Evolutionary conservation across 2,797 vertebrate genomes (phyloP).

Genomic region (Betta splendens): DNA sequence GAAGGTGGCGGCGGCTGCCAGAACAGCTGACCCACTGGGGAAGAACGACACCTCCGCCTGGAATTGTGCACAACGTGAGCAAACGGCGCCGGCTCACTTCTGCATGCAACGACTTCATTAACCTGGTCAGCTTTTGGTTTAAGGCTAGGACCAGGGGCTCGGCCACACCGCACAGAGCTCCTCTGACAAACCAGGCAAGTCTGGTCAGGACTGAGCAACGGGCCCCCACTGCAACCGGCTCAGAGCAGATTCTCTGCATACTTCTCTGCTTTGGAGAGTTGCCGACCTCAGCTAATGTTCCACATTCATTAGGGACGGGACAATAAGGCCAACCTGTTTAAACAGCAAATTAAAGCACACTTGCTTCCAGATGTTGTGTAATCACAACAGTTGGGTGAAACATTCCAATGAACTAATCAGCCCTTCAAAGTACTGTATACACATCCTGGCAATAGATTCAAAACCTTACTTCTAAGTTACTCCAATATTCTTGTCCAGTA

Average conservation of each 20-base stretch:
- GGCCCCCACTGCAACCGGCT: constrained; percentile 4
- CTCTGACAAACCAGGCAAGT: constrained; percentile 27
- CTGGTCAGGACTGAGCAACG: constrained; percentile 9
- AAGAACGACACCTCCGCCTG: constrained; percentile 43
- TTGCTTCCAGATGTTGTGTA: constrained; percentile 25
- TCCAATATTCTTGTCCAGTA: constrained; percentile 19
- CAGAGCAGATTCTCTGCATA: constrained; percentile 12
- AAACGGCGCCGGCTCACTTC: constrained; percentile 53
- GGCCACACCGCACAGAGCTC: constrained; percentile 20
- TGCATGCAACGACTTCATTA: constrained; percentile 48
- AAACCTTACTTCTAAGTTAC: too few relatives aligned
- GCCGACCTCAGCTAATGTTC: constrained; percentile 16
- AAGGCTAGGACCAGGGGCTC: constrained; percentile 21
- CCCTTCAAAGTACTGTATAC: constrained; percentile 28
- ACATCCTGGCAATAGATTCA: constrained; percentile 36
- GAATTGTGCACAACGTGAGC: constrained; percentile 53
- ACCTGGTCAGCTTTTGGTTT: constrained; percentile 24
- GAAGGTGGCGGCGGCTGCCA: constrained; percentile 20
- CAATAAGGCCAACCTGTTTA: constrained; percentile 42
- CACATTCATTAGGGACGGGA: constrained; percentile 45
- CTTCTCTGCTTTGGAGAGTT: constrained; percentile 3
- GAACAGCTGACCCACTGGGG: constrained; percentile 30
- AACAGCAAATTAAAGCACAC: constrained; percentile 20
- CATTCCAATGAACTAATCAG: constrained; percentile 40
- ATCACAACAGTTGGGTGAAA: constrained; percentile 17